A percentile compares a stretch with the other conserved stretches of the same genome.
phyloP scores from a whole-genome alignment of 2,113 vertebrate species.

The Microtus ochrogaster region DNA sequence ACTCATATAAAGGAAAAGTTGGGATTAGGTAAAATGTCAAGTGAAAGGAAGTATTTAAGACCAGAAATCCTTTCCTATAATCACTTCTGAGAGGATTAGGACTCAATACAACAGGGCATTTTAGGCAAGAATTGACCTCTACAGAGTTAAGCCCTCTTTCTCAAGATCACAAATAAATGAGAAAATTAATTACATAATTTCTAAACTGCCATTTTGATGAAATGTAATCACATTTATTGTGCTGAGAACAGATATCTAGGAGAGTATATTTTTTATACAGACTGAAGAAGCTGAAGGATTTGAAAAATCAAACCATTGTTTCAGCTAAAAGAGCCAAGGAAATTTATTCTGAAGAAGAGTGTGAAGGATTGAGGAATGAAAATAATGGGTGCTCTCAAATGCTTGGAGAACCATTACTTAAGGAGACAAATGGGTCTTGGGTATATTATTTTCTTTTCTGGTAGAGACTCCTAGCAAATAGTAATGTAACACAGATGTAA shows the following conservation, averaged over 20 bases:
- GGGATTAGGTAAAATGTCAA: not conserved
- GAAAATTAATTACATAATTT: not conserved
- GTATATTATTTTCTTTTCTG: not conserved
- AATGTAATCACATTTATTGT: not conserved
- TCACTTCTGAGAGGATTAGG: not conserved
- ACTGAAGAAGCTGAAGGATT: not conserved
- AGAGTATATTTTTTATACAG: not conserved
- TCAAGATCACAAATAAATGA: not conserved
- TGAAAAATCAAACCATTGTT: not conserved
- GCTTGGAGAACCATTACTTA: conserved; percentile 28
- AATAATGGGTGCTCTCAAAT: not conserved
- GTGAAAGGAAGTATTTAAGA: not conserved
- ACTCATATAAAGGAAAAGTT: not conserved
- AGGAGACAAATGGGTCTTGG: not conserved
- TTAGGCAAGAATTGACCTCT: not conserved
- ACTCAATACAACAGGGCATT: not conserved
- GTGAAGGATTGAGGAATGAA: not conserved
- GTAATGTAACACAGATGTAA: not conserved
- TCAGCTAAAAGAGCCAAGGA: not conserved
- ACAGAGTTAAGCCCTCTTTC: not conserved
- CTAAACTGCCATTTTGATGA: not conserved
- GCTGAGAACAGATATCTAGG: not conserved
- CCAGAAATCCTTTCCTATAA: not conserved
- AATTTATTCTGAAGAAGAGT: conserved; percentile 28
- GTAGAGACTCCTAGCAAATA: not conserved